Evolutionary conservation across 2,888 invertebrate genomes (phyloP).

Genomic region (Caenorhabditis angaria): DNA sequence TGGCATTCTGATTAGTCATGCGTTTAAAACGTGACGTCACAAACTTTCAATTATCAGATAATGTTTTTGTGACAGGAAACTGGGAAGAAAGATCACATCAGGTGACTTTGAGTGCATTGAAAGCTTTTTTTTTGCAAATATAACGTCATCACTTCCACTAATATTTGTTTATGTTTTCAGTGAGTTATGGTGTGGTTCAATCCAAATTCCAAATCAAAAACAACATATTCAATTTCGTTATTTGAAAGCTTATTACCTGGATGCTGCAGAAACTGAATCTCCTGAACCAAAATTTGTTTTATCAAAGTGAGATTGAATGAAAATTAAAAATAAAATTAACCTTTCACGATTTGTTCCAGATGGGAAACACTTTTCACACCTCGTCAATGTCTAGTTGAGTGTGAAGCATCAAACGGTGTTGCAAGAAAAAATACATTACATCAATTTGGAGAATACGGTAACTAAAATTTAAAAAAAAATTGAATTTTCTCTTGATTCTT

Average conservation of each 20-base stretch:
- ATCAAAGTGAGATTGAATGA: slow-evolving; percentile 23
- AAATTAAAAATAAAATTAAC: neutral
- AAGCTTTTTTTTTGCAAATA: no score
- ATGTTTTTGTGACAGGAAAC: no score
- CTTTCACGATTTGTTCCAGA: slow-evolving; percentile 18
- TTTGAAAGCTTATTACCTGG: slow-evolving; percentile 25
- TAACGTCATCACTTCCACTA: no score
- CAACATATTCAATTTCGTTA: slow-evolving; percentile 35
- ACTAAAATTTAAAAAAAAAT: neutral
- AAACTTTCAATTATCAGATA: no score
- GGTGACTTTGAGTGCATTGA: no score
- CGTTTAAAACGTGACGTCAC: no score
- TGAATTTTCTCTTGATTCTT: slow-evolving; percentile 6
- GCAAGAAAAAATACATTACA: slow-evolving; percentile 36
- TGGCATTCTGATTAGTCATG: no score
- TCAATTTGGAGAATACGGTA: slow-evolving; percentile 49
- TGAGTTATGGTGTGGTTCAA: slow-evolving; percentile 15
- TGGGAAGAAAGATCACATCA: no score
- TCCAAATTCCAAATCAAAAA: slow-evolving; percentile 13
- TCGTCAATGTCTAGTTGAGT: slow-evolving; percentile 27
- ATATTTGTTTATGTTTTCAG: slow-evolving; percentile 22
- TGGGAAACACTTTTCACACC: slow-evolving; percentile 48
- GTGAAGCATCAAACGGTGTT: slow-evolving; percentile 26
- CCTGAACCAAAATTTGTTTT: slow-evolving; percentile 26
- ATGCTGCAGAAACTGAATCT: slow-evolving; percentile 25